These are phyloP conservation scores for Alauda arvensis DNA, from an alignment of 2,797 vertebrate genomes.

Conservation along the genomic window DNA sequence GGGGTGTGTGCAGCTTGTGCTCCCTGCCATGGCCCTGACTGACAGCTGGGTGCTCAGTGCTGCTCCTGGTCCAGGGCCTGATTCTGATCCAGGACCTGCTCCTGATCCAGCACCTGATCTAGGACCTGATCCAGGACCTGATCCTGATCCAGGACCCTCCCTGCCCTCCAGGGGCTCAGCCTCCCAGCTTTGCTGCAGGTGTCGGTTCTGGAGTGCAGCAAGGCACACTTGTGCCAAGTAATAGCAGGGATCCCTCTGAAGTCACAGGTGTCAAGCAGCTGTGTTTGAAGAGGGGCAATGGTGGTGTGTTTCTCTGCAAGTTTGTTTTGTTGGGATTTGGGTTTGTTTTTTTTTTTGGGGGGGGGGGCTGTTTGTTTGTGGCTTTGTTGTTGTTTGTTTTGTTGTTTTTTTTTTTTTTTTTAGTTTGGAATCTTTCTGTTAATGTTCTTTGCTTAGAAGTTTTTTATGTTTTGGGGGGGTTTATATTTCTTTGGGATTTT, in stretches of 20 bases:
- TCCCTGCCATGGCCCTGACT: not conserved
- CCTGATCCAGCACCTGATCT: too few relatives aligned
- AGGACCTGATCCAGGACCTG: too few relatives aligned
- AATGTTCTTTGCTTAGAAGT: not conserved
- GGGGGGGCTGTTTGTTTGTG: accelerated
- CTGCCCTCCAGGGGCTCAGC: too few relatives aligned
- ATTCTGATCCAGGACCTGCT: too few relatives aligned
- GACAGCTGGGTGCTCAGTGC: accelerated
- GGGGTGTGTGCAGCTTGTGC: not conserved
- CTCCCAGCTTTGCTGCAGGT: not conserved
- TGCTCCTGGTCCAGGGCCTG: not conserved
- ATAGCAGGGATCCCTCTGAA: not conserved
- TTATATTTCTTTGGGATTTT: not conserved
- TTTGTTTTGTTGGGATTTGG: not conserved
- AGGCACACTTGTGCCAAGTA: too few relatives aligned
- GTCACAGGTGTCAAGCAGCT: not conserved
- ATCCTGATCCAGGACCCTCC: too few relatives aligned
- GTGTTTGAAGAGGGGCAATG: not conserved
- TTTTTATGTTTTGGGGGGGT: not conserved
- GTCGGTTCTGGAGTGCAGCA: not conserved
- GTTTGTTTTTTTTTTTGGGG: not conserved
- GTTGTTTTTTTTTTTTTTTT: not conserved
- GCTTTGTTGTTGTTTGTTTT: not conserved
- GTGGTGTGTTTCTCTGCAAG: not conserved
- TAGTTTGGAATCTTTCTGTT: not conserved